Base-by-base conservation (phyloP, 2,113 vertebrate genomes). In the Edolisoma coerulescens region DNA sequence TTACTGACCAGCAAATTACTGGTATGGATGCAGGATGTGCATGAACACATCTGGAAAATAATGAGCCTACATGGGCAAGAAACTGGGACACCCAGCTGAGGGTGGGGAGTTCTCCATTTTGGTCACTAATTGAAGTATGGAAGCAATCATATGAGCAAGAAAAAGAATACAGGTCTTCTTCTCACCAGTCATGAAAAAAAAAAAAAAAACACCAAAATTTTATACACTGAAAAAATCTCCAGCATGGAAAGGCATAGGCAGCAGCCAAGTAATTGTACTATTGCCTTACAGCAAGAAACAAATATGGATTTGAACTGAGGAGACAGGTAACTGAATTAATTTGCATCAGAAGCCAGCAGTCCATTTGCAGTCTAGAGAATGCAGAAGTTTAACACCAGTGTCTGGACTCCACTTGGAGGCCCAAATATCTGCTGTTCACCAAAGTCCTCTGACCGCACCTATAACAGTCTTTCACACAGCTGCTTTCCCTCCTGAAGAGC, bases 11-110 rank as follows among this genome's bases (percentile, higher is more conserved):
- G 35, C 3, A 44, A 85, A 52, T 53, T 49, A 70, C 11, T 50
- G 18, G 17, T 1, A 1, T 14, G 28, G 23, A n/a, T 2, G 1
- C 0, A 4, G 13, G 16, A 41, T 5, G 17, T 13, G 32, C 39
- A 68, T 6, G 30, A 87, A 71, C 0, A 7, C 16, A 49, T 0
- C 0, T 6, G 21, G 10, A 13, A 67, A 65, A 50, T 21, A 57
- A 20, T 17, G 27, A 89, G 35, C 9, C 33, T 60, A 11, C 30
- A 19, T 0, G 3, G 16, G 11, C 17, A 73, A 30, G 37, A 56
- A 68, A 56, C 35, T 32, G 22, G 16, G 10, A 16, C 44, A 82
- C 20, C 7, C 33, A 52, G 22, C 8, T 52, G 26, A 84, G 7
- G 18, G 14, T 63, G 24, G 3, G 6, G 10, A 87, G 26, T 53